A percentile compares a stretch with the other conserved stretches of the same genome.
Evolutionary conservation across 2,797 vertebrate species (phyloP).

Genomic region (Amazona finschi): DNA sequence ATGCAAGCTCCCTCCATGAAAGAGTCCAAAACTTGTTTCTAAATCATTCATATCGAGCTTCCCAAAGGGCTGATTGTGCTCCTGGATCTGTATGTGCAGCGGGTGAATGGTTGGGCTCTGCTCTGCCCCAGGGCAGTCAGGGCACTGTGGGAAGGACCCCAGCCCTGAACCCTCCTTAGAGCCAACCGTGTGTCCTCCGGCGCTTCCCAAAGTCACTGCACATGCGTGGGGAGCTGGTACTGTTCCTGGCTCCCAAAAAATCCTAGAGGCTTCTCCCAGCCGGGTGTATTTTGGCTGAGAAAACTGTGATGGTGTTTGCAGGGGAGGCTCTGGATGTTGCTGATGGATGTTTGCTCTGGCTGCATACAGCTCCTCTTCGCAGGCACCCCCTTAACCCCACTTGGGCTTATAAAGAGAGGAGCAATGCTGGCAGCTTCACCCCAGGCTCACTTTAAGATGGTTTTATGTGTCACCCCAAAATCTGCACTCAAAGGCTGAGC

Average conservation of each 20-base stretch:
- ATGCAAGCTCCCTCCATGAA: not conserved
- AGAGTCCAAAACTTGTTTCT: not conserved
- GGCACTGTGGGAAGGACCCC: not conserved
- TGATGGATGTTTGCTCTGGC: not conserved
- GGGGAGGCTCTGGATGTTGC: not conserved
- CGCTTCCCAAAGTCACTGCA: fast-evolving
- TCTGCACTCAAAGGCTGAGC: not conserved
- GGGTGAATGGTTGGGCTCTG: not conserved
- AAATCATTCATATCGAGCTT: not conserved
- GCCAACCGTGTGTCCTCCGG: fast-evolving
- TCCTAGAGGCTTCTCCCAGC: not conserved
- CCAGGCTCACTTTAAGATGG: fast-evolving
- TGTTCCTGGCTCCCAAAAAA: not conserved
- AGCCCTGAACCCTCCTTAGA: not conserved
- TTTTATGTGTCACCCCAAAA: not conserved
- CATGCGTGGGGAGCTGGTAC: fast-evolving
- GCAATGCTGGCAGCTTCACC: not conserved
- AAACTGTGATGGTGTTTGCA: not conserved
- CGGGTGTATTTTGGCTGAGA: not conserved
- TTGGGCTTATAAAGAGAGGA: not conserved
- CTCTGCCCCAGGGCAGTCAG: not conserved
- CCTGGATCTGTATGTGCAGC: not conserved
- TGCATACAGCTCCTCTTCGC: fast-evolving
- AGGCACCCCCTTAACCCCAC: not conserved
- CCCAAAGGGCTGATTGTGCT: not conserved